These are phyloP conservation scores for Hemaris fuciformis DNA, from an alignment of 2,888 invertebrate genomes.

Conservation along the genomic window DNA sequence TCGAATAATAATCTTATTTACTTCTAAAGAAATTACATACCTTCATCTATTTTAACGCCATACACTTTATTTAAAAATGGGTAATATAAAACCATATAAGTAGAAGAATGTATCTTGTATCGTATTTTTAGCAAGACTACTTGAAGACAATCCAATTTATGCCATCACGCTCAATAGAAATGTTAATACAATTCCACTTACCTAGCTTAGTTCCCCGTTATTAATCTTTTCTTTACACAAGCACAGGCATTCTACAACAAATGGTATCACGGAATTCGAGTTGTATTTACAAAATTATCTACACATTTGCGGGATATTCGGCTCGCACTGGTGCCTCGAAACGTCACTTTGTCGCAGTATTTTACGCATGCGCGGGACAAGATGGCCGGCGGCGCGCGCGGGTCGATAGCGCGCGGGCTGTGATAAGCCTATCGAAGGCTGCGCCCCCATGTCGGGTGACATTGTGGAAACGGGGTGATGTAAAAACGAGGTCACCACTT, in stretches of 20 bases:
- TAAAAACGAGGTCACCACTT: conserved; percentile 68
- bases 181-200: neutral
- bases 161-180: neutral
- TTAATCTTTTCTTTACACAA: neutral
- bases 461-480: conserved; percentile 70
- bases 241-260: neutral
- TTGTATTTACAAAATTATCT: conserved; percentile 62
- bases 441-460: conserved; percentile 65
- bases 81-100: conserved; percentile 4
- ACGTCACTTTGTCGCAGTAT: conserved; percentile 74
- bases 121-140: conserved; percentile 1
- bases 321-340: conserved; percentile 53
- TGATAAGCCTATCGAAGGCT: conserved; percentile 65
- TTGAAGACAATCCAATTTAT: conserved; percentile 7
- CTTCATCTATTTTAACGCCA: neutral
- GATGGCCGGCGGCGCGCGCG: conserved; percentile 41
- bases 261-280: conserved; percentile 13
- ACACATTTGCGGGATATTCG: conserved; percentile 54
- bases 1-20: neutral
- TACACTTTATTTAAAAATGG: neutral
- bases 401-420: conserved; percentile 60
- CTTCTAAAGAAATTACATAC: neutral
- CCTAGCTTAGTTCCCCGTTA: neutral
- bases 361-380: conserved; percentile 59
- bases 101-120: neutral